These are phyloP conservation scores for Thecophora atra DNA, from an alignment of 2,888 invertebrate genomes.

Conservation along the genomic window DNA sequence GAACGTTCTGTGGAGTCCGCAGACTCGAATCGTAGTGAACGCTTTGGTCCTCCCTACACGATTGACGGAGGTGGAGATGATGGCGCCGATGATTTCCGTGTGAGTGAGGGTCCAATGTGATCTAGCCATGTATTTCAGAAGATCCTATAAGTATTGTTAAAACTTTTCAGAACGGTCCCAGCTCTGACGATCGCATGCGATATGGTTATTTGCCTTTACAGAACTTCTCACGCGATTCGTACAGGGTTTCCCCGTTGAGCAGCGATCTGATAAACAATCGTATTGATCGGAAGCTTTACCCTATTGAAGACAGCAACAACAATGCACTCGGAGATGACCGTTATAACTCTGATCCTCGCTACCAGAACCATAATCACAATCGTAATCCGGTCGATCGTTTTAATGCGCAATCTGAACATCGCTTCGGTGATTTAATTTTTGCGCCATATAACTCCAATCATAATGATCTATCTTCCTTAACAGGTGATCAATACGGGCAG, in stretches of 20 bases:
- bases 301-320: conserved; percentile 36
- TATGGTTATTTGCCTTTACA: conserved; percentile 53
- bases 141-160: background rate
- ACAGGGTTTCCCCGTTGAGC: conserved; percentile 54
- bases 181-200: conserved; percentile 60
- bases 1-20: conserved; percentile 51
- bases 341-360: conserved; percentile 44
- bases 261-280: conserved; percentile 47
- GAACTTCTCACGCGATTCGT: conserved; percentile 51
- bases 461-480: conserved; percentile 36
- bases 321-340: conserved; percentile 39
- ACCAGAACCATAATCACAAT: conserved; percentile 53
- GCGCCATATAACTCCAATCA: conserved; percentile 24
- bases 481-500: conserved; percentile 45
- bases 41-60: conserved; percentile 63
- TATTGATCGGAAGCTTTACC: conserved; percentile 8
- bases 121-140: background rate
- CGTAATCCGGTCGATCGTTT: conserved; percentile 36
- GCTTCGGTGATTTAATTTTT: conserved; percentile 32
- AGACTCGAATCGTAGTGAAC: conserved; percentile 60
- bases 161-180: conserved; percentile 59
- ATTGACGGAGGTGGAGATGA: conserved; percentile 56
- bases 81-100: conserved; percentile 62
- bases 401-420: conserved; percentile 15
- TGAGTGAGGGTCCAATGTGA: conserved; percentile 45